These are phyloP conservation scores for Phaethornis superciliosus DNA, from an alignment of 2,113 vertebrate species.

Conservation along the genomic window DNA sequence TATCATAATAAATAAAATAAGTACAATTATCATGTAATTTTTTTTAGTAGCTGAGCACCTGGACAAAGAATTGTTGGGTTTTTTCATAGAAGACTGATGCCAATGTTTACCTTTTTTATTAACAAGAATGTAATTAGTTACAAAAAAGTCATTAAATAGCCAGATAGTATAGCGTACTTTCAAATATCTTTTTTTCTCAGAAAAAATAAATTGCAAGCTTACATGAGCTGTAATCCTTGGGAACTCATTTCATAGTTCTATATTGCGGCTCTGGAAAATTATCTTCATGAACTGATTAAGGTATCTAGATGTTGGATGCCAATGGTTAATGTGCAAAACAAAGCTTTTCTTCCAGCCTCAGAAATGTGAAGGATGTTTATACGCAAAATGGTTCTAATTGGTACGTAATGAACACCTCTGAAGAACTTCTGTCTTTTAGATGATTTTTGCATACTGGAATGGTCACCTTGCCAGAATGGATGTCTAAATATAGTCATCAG, in stretches of 20 bases:
- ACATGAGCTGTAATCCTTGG: constrained; percentile 18
- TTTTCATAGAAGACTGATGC: constrained; percentile 49
- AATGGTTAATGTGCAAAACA: background rate
- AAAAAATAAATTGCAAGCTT: constrained; percentile 32
- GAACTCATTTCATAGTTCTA: background rate
- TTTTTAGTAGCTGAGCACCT: constrained; percentile 10
- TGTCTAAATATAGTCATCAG: background rate
- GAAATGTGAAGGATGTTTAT: constrained; percentile 8
- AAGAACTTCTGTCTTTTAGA: background rate
- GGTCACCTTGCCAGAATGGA: background rate
- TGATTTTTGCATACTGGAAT: background rate
- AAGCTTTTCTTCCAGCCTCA: background rate
- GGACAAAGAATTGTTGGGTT: background rate
- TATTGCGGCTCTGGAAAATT: constrained; percentile 16
- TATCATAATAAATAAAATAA: constrained; percentile 24
- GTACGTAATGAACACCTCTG: background rate
- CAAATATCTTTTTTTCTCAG: constrained; percentile 17
- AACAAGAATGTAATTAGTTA: constrained; percentile 43
- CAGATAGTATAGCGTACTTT: background rate
- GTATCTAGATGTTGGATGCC: background rate
- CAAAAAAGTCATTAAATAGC: constrained; percentile 47
- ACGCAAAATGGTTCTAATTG: background rate
- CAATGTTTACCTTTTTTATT: constrained; percentile 42
- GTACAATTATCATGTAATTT: background rate
- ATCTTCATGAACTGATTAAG: constrained; percentile 18